Percentiles rank a stretch among this genome's conserved stretches.
These are phyloP conservation scores for Sabellastarte sp. DNA, from an alignment of 2,888 invertebrate species.

Conservation along the genomic window DNA sequence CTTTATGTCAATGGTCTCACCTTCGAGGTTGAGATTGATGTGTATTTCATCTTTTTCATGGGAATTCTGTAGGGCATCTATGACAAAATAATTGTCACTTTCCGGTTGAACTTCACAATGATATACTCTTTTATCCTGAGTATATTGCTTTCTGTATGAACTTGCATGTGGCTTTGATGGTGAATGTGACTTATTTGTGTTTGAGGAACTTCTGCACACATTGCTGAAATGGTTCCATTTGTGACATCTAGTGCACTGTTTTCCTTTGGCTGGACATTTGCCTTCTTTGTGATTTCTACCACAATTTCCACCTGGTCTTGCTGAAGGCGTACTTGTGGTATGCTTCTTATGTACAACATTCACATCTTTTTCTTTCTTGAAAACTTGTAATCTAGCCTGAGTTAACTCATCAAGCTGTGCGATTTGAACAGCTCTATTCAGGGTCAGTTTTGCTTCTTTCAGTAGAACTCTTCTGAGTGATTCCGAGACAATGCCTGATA, in stretches of 20 bases:
- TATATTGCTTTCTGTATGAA: too few relatives aligned
- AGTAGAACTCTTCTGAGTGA: neutral
- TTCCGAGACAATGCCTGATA: neutral
- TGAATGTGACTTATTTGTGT: too few relatives aligned
- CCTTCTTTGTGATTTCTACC: neutral
- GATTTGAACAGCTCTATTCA: neutral
- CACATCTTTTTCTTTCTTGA: neutral
- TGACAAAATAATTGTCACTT: neutral
- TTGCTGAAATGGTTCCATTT: constrained; percentile 11
- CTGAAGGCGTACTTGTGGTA: neutral
- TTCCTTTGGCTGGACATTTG: constrained; percentile 13
- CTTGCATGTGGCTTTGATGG: too few relatives aligned
- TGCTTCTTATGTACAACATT: neutral
- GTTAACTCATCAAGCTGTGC: neutral
- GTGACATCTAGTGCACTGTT: constrained; percentile 5
- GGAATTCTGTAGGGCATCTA: neutral
- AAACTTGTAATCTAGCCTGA: neutral
- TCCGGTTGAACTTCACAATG: too few relatives aligned
- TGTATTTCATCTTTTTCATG: too few relatives aligned
- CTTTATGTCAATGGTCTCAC: neutral
- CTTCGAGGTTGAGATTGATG: too few relatives aligned
- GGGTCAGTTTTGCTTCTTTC: neutral
- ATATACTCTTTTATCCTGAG: too few relatives aligned
- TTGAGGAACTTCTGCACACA: constrained; percentile 2
- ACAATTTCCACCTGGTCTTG: neutral